These are phyloP conservation scores for Watsonalla binaria DNA, from an alignment of 2,888 invertebrate species.

Conservation along the genomic window DNA sequence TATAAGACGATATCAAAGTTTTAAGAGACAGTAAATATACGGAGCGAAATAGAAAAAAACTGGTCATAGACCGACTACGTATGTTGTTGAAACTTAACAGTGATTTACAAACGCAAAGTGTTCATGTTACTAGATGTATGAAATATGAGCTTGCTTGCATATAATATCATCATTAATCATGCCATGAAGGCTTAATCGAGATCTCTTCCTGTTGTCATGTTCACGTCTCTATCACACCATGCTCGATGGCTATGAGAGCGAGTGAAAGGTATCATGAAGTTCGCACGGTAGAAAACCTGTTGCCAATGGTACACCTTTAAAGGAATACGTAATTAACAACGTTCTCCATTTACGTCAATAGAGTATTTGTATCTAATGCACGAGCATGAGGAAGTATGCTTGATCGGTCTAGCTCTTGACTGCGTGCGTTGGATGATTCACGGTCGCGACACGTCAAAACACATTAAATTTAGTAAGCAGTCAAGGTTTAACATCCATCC, in stretches of 20 bases:
- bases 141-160: slow-evolving; percentile 19
- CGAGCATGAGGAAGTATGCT: slow-evolving; percentile 38
- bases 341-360: slow-evolving; percentile 28
- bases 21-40: too few relatives aligned
- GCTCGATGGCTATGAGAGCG: slow-evolving; percentile 9
- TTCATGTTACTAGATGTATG: background rate
- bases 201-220: slow-evolving; percentile 39
- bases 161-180: slow-evolving; percentile 36
- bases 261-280: slow-evolving; percentile 23
- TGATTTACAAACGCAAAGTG: too few relatives aligned
- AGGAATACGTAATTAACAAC: slow-evolving; percentile 43
- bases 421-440: slow-evolving; percentile 10
- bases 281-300: slow-evolving; percentile 38
- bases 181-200: slow-evolving; percentile 38
- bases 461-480: background rate
- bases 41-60: too few relatives aligned
- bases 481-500: background rate
- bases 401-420: slow-evolving; percentile 13
- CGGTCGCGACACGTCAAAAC: background rate
- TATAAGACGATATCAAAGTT: too few relatives aligned
- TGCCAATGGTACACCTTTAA: slow-evolving; percentile 34
- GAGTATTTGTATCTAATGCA: slow-evolving; percentile 25
- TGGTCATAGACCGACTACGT: too few relatives aligned
- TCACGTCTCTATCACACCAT: slow-evolving; percentile 25
- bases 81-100: too few relatives aligned